Evolutionary conservation across 2,113 vertebrate species (phyloP).

Genomic region (Thunnus maccoyii): DNA sequence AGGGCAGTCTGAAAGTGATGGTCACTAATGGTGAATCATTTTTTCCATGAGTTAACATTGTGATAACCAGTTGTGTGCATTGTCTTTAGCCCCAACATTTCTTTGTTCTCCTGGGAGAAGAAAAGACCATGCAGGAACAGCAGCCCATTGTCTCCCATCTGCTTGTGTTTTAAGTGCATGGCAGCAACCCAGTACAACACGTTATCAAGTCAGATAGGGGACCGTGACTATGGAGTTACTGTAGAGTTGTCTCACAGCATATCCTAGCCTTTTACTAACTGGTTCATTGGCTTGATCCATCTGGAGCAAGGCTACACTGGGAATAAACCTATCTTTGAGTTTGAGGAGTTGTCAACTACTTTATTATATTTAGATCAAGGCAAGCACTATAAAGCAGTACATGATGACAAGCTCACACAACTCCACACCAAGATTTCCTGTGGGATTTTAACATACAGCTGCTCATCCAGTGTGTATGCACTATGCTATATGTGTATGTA

Average conservation of each 20-base stretch:
- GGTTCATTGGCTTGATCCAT: constrained; percentile 56
- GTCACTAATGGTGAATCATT: neutral
- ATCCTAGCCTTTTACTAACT: constrained; percentile 62
- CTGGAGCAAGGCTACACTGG: constrained; percentile 54
- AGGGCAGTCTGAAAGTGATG: neutral
- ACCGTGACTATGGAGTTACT: constrained; percentile 48
- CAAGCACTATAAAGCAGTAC: constrained; percentile 8
- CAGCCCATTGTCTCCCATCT: constrained; percentile 58
- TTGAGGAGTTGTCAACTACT: constrained; percentile 48
- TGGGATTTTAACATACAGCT: constrained; percentile 10
- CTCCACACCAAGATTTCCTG: constrained; percentile 20
- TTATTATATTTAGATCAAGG: constrained; percentile 52
- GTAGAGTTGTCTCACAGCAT: constrained; percentile 38
- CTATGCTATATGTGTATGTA: neutral
- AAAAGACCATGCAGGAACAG: constrained; percentile 44
- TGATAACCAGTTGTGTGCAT: constrained; percentile 21
- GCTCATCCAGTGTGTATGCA: neutral
- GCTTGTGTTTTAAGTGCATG: constrained; percentile 53
- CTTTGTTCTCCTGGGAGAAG: constrained; percentile 31
- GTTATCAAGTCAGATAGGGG: constrained; percentile 49
- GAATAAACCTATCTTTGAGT: constrained; percentile 55
- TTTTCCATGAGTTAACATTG: neutral
- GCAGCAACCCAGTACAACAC: constrained; percentile 38
- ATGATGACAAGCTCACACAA: constrained; percentile 11
- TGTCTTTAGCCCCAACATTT: constrained; percentile 9